phyloP scores from a whole-genome alignment of 2,797 vertebrate species.

The Tinamus major region DNA sequence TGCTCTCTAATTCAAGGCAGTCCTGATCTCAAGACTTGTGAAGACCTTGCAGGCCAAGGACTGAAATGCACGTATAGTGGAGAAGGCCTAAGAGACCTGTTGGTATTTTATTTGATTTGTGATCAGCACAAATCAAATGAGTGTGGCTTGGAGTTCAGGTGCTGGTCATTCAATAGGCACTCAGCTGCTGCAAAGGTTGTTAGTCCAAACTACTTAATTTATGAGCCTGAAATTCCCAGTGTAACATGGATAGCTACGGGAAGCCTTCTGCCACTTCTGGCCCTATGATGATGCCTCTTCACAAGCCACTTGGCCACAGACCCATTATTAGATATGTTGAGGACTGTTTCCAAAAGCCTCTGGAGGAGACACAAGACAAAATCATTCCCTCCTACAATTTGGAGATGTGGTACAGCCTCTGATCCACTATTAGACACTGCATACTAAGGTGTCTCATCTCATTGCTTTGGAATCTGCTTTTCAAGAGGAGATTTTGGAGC shows the following conservation, averaged over 20 bases:
- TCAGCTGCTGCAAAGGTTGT: neutral
- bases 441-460: fast-evolving
- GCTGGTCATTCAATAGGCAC: neutral
- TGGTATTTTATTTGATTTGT: neutral
- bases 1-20: neutral
- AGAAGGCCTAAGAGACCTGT: too few species aligned
- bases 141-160: neutral
- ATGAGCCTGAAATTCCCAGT: neutral
- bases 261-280: neutral
- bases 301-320: neutral
- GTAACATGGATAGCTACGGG: neutral
- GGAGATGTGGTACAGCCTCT: fast-evolving
- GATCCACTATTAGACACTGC: neutral
- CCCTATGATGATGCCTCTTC: fast-evolving
- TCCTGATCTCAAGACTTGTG: neutral
- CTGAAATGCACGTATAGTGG: neutral
- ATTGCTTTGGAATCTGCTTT: neutral
- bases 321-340: neutral
- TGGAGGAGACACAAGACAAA: neutral
- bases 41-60: neutral
- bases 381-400: fast-evolving
- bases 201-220: neutral
- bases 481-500: neutral
- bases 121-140: neutral
- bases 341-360: neutral